Evolutionary conservation across 2,888 invertebrate species (phyloP).

Genomic region (Parascotia fuliginaria): DNA sequence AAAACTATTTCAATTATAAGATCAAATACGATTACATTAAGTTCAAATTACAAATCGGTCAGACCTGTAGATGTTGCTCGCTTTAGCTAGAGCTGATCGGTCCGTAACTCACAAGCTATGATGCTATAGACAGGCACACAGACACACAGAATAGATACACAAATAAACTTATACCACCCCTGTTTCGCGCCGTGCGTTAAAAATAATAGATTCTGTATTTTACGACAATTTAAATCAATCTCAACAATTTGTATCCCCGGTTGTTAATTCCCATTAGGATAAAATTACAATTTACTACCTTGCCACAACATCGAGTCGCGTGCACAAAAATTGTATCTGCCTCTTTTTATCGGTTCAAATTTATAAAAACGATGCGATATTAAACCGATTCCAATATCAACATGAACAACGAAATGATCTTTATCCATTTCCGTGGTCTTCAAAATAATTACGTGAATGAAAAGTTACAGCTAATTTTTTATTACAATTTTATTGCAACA

Average conservation of each 20-base stretch:
- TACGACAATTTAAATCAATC: constrained; percentile 50
- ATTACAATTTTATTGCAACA: constrained; percentile 2
- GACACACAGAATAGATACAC: too few species aligned
- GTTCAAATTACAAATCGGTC: too few species aligned
- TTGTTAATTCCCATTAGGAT: constrained; percentile 51
- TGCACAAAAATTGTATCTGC: constrained; percentile 54
- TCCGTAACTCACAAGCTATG: too few species aligned
- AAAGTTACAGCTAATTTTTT: constrained; percentile 5
- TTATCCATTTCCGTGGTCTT: constrained; percentile 19
- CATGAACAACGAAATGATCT: constrained; percentile 27
- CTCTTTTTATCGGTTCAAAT: constrained; percentile 63
- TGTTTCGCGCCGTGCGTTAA: too few species aligned
- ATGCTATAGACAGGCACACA: too few species aligned
- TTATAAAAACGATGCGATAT: constrained; percentile 44
- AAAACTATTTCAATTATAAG: too few species aligned
- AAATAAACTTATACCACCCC: too few species aligned
- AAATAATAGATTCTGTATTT: constrained; percentile 34
- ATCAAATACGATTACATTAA: too few species aligned
- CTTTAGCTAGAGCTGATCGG: too few species aligned
- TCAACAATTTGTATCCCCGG: constrained; percentile 36
- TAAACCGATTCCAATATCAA: constrained; percentile 34
- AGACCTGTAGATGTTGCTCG: too few species aligned
- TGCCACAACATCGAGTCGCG: constrained; percentile 51
- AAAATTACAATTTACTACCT: constrained; percentile 60
- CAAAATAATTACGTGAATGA: constrained; percentile 13